Evolutionary conservation across 2,888 invertebrate genomes (phyloP).

Genomic region (Temnothorax unifasciatus): DNA sequence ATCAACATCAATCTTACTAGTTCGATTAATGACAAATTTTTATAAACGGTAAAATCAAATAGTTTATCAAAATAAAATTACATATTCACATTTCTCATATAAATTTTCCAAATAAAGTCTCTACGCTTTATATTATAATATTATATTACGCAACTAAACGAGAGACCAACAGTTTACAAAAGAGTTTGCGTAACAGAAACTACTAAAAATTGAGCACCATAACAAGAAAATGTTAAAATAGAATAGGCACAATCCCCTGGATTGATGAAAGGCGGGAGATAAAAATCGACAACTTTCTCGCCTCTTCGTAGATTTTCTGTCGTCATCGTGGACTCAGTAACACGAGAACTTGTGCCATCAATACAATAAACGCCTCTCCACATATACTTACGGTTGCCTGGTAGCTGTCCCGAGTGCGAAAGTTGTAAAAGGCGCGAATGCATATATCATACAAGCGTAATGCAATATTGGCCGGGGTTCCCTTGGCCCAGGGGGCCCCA

Average conservation of each 20-base stretch:
- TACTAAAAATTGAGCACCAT: slow-evolving; percentile 6
- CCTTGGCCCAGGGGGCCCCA: slow-evolving; percentile 70
- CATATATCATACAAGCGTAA: slow-evolving; percentile 81
- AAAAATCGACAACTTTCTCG: not conserved
- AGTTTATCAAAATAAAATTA: not conserved
- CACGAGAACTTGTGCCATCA: slow-evolving; percentile 31
- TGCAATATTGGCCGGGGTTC: slow-evolving; percentile 77
- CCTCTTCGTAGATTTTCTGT: slow-evolving; percentile 10
- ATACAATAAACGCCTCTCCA: slow-evolving; percentile 13
- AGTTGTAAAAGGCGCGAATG: slow-evolving; percentile 79
- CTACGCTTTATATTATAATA: not conserved
- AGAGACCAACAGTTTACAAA: not conserved
- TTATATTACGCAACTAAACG: not conserved
- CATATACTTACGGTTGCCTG: slow-evolving; percentile 31
- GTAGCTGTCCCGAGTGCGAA: slow-evolving; percentile 59
- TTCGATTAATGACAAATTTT: not conserved
- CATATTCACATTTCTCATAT: not conserved
- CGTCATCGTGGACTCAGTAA: slow-evolving; percentile 21
- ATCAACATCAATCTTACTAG: not conserved
- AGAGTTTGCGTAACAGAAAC: not conserved
- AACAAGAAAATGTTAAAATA: not conserved
- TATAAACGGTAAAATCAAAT: not conserved
- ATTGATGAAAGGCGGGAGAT: not conserved
- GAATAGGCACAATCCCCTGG: not conserved
- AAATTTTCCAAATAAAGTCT: not conserved